Percentiles rank a stretch among this genome's conserved stretches.
phyloP scores from a whole-genome alignment of 2,797 vertebrate species.

The Pempheris klunzingeri region DNA sequence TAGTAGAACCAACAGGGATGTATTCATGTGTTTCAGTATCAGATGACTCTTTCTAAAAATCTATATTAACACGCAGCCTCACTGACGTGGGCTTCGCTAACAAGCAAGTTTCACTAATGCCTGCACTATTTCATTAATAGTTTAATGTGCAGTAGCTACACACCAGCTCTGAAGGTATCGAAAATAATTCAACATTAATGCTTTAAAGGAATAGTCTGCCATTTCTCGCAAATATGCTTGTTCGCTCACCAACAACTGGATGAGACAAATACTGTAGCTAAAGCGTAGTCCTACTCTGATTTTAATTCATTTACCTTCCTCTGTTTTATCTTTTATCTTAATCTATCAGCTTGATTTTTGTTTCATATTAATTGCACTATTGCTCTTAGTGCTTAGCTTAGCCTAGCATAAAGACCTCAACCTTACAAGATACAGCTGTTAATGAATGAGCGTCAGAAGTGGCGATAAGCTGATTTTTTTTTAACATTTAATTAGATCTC shows the following conservation, averaged over 20 bases:
- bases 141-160: neutral
- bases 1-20: too few relatives aligned
- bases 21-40: neutral
- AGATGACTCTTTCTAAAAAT: neutral
- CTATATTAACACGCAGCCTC: neutral
- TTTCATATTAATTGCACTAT: neutral
- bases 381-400: constrained; percentile 19
- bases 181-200: neutral
- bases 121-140: neutral
- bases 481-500: too few relatives aligned
- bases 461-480: too few relatives aligned
- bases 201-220: too few relatives aligned
- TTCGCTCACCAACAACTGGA: neutral
- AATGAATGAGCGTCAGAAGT: neutral
- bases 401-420: constrained; percentile 1
- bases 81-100: neutral
- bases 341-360: neutral
- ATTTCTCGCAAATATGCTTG: neutral
- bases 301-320: neutral
- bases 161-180: neutral
- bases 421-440: neutral
- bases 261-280: too few relatives aligned
- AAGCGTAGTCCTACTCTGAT: neutral
- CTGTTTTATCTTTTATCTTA: neutral
- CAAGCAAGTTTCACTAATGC: neutral